Evolutionary conservation across 2,797 vertebrate species (phyloP).

Genomic region (Channallabes apus): DNA sequence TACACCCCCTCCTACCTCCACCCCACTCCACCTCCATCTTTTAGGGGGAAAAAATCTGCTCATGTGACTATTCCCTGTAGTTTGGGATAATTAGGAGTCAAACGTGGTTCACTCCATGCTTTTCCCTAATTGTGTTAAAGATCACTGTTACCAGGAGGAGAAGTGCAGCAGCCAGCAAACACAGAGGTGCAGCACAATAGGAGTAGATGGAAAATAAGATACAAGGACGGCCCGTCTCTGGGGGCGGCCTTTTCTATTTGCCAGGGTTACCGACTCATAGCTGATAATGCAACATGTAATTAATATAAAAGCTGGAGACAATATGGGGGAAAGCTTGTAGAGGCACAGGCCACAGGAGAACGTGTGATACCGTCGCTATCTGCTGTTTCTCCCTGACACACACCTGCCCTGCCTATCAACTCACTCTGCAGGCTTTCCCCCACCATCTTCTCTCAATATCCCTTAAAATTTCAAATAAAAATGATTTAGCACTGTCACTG

Average conservation of each 20-base stretch:
- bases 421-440: slow-evolving; percentile 64
- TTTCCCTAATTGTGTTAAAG: slow-evolving; percentile 95
- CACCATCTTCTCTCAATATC: slow-evolving; percentile 64
- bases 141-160: slow-evolving; percentile 88
- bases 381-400: slow-evolving; percentile 87
- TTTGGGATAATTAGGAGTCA: slow-evolving; percentile 91
- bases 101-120: slow-evolving; percentile 84
- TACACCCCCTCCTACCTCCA: slow-evolving; percentile 1
- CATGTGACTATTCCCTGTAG: slow-evolving; percentile 86
- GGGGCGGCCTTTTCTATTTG: slow-evolving; percentile 93
- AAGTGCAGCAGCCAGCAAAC: slow-evolving; percentile 62
- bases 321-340: slow-evolving; percentile 86
- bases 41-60: slow-evolving; percentile 44
- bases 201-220: slow-evolving; percentile 90
- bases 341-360: slow-evolving; percentile 87
- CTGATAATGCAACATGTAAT: slow-evolving; percentile 99
- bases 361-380: slow-evolving; percentile 68
- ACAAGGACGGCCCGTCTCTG: slow-evolving; percentile 87
- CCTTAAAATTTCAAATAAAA: slow-evolving; percentile 83
- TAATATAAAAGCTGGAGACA: slow-evolving; percentile 99
- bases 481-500: slow-evolving; percentile 82
- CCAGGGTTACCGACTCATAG: slow-evolving; percentile 89
- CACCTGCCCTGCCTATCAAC: slow-evolving; percentile 79
- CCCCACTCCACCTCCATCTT: slow-evolving; percentile 28
- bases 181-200: slow-evolving; percentile 74